Evolutionary conservation across 2,797 vertebrate genomes (phyloP).

Genomic region (Sarcoramphus papa): DNA sequence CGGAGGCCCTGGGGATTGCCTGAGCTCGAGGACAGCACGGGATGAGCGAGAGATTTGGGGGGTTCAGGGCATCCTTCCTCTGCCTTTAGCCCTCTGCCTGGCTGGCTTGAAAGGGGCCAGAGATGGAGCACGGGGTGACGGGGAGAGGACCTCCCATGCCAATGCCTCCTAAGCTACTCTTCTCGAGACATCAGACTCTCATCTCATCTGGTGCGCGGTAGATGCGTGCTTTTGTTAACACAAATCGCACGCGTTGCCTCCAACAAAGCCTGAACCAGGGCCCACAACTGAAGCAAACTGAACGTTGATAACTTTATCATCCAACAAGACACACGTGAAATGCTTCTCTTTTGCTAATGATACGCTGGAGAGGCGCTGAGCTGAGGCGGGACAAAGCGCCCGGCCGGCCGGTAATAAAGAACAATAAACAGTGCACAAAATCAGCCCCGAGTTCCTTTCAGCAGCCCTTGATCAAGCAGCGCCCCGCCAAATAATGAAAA

Average conservation of each 20-base stretch:
- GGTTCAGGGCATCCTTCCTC: not conserved
- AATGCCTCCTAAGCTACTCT: not conserved
- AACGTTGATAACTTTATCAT: slow-evolving; percentile 23
- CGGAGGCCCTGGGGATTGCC: rapidly evolving
- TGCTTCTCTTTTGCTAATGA: slow-evolving; percentile 23
- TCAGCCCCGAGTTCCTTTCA: not conserved
- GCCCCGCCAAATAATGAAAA: slow-evolving; percentile 48
- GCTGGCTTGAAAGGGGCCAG: not conserved
- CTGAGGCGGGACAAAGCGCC: slow-evolving; percentile 39
- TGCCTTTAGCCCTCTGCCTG: not conserved
- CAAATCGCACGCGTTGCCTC: not conserved
- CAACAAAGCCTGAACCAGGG: not conserved
- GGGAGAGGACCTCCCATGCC: not conserved
- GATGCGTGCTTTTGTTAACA: rapidly evolving
- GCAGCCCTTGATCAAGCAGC: slow-evolving; percentile 41
- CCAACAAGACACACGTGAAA: not conserved
- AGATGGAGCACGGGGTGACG: not conserved
- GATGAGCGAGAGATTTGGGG: rapidly evolving
- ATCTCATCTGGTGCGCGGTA: rapidly evolving
- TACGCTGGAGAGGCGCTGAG: not conserved
- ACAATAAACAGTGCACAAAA: not conserved
- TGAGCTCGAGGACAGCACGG: not conserved
- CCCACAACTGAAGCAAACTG: not conserved
- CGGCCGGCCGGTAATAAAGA: not conserved
- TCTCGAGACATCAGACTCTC: rapidly evolving